These are phyloP conservation scores for Colletes gigas DNA, from an alignment of 1,140 invertebrate species.

Conservation along the genomic window DNA sequence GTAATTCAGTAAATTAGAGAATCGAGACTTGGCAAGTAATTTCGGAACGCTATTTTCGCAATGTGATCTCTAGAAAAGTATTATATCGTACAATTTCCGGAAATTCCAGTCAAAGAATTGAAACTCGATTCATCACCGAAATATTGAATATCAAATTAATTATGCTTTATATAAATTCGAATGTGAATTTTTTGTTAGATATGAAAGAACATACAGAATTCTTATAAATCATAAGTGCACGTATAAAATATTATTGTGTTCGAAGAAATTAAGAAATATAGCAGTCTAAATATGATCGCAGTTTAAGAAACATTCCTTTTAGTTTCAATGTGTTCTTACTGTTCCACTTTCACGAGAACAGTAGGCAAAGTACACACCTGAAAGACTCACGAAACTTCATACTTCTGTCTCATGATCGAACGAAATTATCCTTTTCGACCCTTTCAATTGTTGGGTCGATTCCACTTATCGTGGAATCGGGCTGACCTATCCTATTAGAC, in stretches of 20 bases:
- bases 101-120: not conserved
- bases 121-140: not conserved
- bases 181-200: not conserved
- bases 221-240: not conserved
- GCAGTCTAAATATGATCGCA: not conserved
- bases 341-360: slow-evolving; percentile 19
- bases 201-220: too few species aligned
- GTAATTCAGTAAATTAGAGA: not conserved
- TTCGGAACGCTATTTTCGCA: too few species aligned
- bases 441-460: slow-evolving; percentile 58
- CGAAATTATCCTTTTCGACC: slow-evolving; percentile 49
- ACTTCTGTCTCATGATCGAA: slow-evolving; percentile 43
- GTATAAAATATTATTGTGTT: not conserved
- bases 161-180: not conserved
- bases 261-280: not conserved
- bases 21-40: not conserved
- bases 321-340: slow-evolving; percentile 3
- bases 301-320: slow-evolving; percentile 13
- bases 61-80: not conserved
- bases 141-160: not conserved
- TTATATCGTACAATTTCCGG: not conserved
- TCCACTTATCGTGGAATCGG: slow-evolving; percentile 58
- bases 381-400: slow-evolving; percentile 51
- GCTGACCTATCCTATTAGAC: slow-evolving; percentile 56
- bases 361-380: slow-evolving; percentile 40